Evolutionary conservation across 2,797 vertebrate genomes (phyloP), one percentile per base, ranked within the genome.

Genomic region (Chelonia mydas): DNA sequence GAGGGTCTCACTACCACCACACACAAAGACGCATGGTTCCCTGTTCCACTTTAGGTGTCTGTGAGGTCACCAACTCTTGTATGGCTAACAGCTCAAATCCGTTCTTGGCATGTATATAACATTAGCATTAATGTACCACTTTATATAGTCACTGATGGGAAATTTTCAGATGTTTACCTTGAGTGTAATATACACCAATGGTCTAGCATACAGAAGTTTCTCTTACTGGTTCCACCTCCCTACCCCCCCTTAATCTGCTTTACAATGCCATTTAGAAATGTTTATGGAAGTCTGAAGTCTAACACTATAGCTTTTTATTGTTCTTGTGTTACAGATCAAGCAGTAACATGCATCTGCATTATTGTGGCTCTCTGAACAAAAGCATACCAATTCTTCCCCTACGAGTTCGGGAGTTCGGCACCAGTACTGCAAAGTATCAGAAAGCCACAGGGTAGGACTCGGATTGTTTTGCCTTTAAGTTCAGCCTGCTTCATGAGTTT

Each of bases 301-400:
- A 45, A 47, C 2, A 6, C 6, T 13, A 28, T 28, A 49, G 13
- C 45, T 47, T 77, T 47, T 25, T 49, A 31, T 31, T 49, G 89
- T 0, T 2, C 90, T 33, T 3, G 25, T 57, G 65, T 17, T 90
- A 88, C 77, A 84, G 72, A 93, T 47, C 17, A 89, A 90, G 59
- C 79, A 87, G 88, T 31, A 92, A 76, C 88, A 92, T 89, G 90
- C 92, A 86, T 93, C 92, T 96, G n/a, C 47, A 74, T 31, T 78
- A 16, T 23, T 19, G 33, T 37, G 45, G 55, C 15, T 41, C 15
- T 77, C 49, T 72, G 47, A 89, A 53, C 11, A 87, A 47, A 55
- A 61, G 37, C 28, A 23, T 17, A 77, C 27, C 41, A 4, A 16
- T 28, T 49, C 45, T 49, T 19, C 27, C 15, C 21, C 10, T 49